phyloP scores from a whole-genome alignment of 2,797 vertebrate genomes.

The Sebastes oblongus region DNA sequence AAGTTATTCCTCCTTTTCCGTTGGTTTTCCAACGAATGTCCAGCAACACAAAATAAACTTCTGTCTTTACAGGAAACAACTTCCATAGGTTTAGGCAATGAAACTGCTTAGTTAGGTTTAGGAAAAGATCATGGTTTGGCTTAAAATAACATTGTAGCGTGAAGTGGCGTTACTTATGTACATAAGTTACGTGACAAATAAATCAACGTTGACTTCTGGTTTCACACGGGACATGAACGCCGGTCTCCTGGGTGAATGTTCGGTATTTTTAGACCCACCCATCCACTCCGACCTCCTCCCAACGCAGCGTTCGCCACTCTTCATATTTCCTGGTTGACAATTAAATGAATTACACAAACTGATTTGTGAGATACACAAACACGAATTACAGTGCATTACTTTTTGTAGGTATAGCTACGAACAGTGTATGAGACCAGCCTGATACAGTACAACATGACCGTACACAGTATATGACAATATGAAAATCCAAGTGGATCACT shows the following conservation, averaged over 20 bases:
- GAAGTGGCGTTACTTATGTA: background rate
- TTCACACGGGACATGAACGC: background rate
- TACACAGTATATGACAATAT: background rate
- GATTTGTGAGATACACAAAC: too few species aligned
- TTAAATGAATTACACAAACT: too few species aligned
- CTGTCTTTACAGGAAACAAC: background rate
- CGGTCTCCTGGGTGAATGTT: too few species aligned
- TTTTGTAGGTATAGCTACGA: too few species aligned
- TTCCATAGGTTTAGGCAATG: background rate
- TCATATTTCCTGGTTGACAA: too few species aligned
- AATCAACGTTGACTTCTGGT: background rate
- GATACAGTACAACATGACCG: background rate
- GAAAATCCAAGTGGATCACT: constrained; percentile 9
- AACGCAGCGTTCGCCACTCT: too few species aligned
- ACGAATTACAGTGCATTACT: too few species aligned
- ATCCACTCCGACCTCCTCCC: too few species aligned
- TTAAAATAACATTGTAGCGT: background rate
- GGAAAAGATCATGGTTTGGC: background rate
- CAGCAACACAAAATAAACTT: background rate
- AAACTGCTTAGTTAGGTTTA: background rate
- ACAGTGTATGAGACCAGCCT: too few species aligned
- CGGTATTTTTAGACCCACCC: too few species aligned
- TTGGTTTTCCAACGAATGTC: background rate
- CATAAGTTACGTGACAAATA: background rate
- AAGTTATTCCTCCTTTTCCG: background rate